Percentiles rank a stretch among this genome's conserved stretches.
Evolutionary conservation across 2,888 invertebrate genomes (phyloP).

Genomic region (Lasioglossum zephyrum): DNA sequence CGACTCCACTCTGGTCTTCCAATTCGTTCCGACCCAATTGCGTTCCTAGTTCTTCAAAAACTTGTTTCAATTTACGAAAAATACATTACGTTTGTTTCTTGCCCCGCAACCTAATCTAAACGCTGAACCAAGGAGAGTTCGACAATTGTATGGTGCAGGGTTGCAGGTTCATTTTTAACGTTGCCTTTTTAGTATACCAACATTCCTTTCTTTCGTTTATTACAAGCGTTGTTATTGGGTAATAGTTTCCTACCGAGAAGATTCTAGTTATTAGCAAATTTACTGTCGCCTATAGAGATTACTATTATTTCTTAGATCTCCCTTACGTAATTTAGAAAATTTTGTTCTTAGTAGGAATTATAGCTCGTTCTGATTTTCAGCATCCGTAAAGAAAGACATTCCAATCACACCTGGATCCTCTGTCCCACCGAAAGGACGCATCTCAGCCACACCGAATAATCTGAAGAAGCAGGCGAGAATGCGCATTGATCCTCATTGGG

Average conservation of each 20-base stretch:
- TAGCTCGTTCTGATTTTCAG: too few species aligned
- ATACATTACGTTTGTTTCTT: conserved; percentile 7
- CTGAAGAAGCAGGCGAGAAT: not conserved
- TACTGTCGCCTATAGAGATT: too few species aligned
- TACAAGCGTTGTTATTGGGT: not conserved
- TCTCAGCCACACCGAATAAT: not conserved
- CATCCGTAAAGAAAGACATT: not conserved
- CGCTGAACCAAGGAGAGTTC: not conserved
- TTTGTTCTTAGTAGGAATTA: too few species aligned
- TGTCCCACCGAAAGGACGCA: not conserved
- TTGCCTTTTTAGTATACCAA: not conserved
- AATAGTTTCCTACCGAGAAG: not conserved
- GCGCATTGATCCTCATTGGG: not conserved
- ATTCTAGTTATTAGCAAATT: not conserved
- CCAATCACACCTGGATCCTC: not conserved
- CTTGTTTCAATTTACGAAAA: conserved; percentile 7
- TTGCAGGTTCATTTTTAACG: not conserved
- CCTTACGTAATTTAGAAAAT: too few species aligned
- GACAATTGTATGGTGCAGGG: not conserved
- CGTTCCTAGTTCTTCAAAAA: not conserved
- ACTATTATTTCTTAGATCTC: too few species aligned
- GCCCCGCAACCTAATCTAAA: not conserved
- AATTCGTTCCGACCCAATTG: conserved; percentile 6
- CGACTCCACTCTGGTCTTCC: not conserved
- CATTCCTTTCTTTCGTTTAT: not conserved